Evolutionary conservation across 1,140 invertebrate genomes (phyloP).

Genomic region (Penaeus indicus): DNA sequence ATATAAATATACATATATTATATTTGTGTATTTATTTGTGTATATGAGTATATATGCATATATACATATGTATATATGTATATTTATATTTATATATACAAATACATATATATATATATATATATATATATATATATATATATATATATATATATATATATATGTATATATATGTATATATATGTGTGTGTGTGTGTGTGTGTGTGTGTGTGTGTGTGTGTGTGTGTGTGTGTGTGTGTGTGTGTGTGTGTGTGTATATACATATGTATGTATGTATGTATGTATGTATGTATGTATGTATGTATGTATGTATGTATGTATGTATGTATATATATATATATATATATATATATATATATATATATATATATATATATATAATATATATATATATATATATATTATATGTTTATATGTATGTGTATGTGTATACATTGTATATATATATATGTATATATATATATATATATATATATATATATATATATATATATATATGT

Average conservation of each 20-base stretch:
- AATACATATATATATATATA: not conserved
- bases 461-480: slow-evolving; percentile 22
- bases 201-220: too few relatives aligned
- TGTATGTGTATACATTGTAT: slow-evolving; percentile 5
- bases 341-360: slow-evolving; percentile 14
- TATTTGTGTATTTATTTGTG: slow-evolving; percentile 1
- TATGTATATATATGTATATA: too few relatives aligned
- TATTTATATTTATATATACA: slow-evolving; percentile 5
- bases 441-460: slow-evolving; percentile 28
- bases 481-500: slow-evolving; percentile 7
- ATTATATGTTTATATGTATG: not conserved
- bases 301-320: too few relatives aligned
- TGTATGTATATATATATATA: not conserved
- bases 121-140: too few relatives aligned
- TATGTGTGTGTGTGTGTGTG: too few relatives aligned
- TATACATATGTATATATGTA: slow-evolving; percentile 13
- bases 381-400: slow-evolving; percentile 5
- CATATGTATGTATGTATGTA: too few relatives aligned
- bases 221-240: too few relatives aligned
- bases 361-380: slow-evolving; percentile 14
- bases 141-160: too few relatives aligned
- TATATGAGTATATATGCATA: slow-evolving; percentile 10
- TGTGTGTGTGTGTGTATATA: too few relatives aligned
- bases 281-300: too few relatives aligned
- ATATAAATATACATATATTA: not conserved